These are phyloP conservation scores for Amblyjoppa proteus DNA, from an alignment of 2,888 invertebrate genomes.

Conservation along the genomic window DNA sequence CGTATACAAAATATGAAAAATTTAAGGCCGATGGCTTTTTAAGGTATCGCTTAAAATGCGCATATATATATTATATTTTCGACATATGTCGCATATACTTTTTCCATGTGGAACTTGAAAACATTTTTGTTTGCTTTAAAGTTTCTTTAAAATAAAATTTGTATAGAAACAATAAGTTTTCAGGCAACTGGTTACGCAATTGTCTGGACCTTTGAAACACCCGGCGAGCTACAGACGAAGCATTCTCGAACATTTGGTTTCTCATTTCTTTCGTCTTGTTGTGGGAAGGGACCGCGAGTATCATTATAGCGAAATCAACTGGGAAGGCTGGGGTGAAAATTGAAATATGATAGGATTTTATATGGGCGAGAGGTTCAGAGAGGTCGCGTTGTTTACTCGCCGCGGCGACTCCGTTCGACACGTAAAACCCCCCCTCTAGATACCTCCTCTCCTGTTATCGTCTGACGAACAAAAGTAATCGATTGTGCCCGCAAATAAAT, in stretches of 20 bases:
- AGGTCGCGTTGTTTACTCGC: neutral
- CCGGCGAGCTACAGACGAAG: constrained; percentile 16
- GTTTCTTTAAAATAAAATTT: too few species aligned
- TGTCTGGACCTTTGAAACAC: constrained; percentile 66
- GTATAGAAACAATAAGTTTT: too few species aligned
- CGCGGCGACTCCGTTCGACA: constrained; percentile 19
- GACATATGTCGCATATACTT: too few species aligned
- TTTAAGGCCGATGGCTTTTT: neutral
- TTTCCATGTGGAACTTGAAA: too few species aligned
- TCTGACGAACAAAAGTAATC: constrained; percentile 59
- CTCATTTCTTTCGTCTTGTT: too few species aligned
- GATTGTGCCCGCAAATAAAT: constrained; percentile 60
- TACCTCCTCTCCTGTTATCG: constrained; percentile 39
- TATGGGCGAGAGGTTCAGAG: neutral
- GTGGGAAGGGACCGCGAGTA: too few species aligned
- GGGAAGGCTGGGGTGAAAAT: neutral
- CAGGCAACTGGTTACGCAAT: constrained; percentile 71
- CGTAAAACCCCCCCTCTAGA: constrained; percentile 24
- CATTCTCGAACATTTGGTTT: neutral
- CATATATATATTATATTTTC: neutral
- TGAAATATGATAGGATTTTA: constrained; percentile 1
- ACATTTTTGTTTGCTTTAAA: too few species aligned
- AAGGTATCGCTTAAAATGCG: neutral
- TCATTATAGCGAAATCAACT: neutral
- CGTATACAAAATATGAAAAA: neutral